These are phyloP conservation scores for Axis porcinus DNA, from an alignment of 2,113 vertebrate genomes.

Conservation along the genomic window DNA sequence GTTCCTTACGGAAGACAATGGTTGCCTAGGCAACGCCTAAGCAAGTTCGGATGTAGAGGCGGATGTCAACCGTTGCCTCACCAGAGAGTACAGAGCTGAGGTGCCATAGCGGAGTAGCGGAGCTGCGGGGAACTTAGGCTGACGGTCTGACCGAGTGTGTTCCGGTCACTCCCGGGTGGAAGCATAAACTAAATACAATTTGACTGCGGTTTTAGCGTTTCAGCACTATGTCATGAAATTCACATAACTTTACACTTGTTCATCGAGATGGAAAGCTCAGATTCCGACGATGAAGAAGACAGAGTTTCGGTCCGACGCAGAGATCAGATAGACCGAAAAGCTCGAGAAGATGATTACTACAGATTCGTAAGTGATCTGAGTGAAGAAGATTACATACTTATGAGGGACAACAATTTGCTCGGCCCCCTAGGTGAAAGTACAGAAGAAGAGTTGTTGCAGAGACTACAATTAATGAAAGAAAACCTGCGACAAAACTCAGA, in stretches of 20 bases:
- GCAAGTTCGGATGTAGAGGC: fast-evolving
- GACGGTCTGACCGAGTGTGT: fast-evolving
- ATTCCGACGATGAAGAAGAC: constrained; percentile 86
- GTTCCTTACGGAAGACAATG: neutral
- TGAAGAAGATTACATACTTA: constrained; percentile 92
- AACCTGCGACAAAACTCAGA: constrained; percentile 81
- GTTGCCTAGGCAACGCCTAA: neutral
- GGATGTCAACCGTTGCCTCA: neutral
- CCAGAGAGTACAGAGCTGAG: too few species aligned
- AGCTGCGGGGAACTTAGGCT: fast-evolving
- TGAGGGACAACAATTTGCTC: constrained; percentile 93
- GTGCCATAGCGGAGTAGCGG: neutral
- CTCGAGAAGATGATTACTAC: constrained; percentile 91
- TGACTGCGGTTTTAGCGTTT: neutral
- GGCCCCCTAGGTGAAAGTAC: constrained; percentile 94
- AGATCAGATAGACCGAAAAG: constrained; percentile 86
- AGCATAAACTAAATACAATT: neutral
- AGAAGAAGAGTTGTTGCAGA: constrained; percentile 90
- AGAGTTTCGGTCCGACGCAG: constrained; percentile 84
- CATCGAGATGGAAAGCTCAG: constrained; percentile 87
- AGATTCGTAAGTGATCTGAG: constrained; percentile 93
- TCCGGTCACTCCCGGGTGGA: fast-evolving
- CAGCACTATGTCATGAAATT: neutral
- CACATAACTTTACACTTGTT: constrained; percentile 56
- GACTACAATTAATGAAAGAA: constrained; percentile 92